Conservation (phyloP, 2,797 vertebrate genomes). For the Clarias pachynema region DNA sequence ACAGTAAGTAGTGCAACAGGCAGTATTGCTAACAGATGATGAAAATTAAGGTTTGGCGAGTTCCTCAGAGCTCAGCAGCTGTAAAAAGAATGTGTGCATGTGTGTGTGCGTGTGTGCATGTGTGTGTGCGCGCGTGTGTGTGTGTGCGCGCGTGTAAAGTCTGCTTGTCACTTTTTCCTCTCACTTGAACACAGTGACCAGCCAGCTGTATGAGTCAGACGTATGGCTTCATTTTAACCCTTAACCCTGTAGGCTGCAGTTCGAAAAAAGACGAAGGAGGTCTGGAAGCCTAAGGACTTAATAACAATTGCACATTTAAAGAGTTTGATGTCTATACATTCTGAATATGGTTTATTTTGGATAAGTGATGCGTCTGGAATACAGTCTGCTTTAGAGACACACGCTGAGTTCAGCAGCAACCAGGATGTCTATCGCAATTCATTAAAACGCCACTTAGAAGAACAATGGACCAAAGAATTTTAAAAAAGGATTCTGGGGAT, state of each 20-base stretch:
- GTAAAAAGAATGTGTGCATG: constrained; percentile 47
- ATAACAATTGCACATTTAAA: constrained; percentile 20
- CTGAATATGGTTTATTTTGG: not conserved
- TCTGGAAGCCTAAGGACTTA: constrained; percentile 12
- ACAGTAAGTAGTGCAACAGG: constrained; percentile 55
- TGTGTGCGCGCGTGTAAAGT: constrained; percentile 12
- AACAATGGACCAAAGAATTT: constrained; percentile 34
- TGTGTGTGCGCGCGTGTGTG: constrained; percentile 31
- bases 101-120: constrained; percentile 32
- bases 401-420: constrained; percentile 38
- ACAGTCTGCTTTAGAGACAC: constrained; percentile 33
- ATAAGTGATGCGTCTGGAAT: constrained; percentile 3
- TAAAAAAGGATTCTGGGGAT: not conserved
- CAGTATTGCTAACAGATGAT: constrained; percentile 65
- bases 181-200: constrained; percentile 53
- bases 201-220: constrained; percentile 61
- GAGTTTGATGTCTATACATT: not conserved
- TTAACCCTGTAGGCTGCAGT: constrained; percentile 31
- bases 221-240: constrained; percentile 46
- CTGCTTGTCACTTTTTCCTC: constrained; percentile 60
- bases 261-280: constrained; percentile 15
- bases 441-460: constrained; percentile 33
- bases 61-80: constrained; percentile 55
- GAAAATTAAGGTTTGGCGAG: constrained; percentile 49
- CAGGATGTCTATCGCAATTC: constrained; percentile 45